These are phyloP conservation scores for Argopecten irradians DNA, from an alignment of 1,140 invertebrate genomes.

Conservation along the genomic window DNA sequence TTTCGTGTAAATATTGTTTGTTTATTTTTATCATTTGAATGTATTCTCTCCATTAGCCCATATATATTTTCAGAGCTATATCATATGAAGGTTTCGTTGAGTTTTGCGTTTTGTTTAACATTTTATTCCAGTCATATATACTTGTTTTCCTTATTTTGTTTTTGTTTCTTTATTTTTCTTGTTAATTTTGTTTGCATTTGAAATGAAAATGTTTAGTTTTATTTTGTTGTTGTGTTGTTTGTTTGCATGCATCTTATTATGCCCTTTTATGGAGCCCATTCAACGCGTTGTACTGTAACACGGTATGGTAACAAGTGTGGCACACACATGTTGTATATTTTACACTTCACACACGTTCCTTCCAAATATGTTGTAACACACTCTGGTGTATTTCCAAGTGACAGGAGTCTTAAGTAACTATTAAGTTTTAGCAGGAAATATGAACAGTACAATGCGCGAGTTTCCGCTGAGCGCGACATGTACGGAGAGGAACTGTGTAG, in stretches of 20 bases:
- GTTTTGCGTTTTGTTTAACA: not conserved
- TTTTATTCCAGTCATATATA: slow-evolving; percentile 17
- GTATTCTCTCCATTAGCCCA: not conserved
- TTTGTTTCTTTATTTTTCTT: not conserved
- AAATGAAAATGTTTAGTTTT: not conserved
- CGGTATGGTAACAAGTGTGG: not conserved
- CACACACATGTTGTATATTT: too few species aligned
- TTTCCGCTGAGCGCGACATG: too few species aligned
- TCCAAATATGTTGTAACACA: too few species aligned
- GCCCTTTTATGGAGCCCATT: not conserved
- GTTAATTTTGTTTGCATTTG: slow-evolving; percentile 16
- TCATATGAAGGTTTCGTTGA: not conserved
- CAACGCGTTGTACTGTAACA: not conserved
- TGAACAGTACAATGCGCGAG: too few species aligned
- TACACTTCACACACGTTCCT: too few species aligned
- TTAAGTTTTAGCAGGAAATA: too few species aligned
- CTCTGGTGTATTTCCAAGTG: too few species aligned
- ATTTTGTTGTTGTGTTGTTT: slow-evolving; percentile 1
- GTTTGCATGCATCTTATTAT: slow-evolving; percentile 13
- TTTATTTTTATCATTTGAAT: too few species aligned
- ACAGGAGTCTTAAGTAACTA: too few species aligned
- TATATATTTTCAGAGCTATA: not conserved
- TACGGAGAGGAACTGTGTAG: too few species aligned
- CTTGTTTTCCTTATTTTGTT: not conserved
- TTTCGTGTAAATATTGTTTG: not conserved